Evolutionary conservation across 2,888 invertebrate species (phyloP), one percentile per base, ranked within the genome.

Genomic region (Chrysodeixis includens): DNA sequence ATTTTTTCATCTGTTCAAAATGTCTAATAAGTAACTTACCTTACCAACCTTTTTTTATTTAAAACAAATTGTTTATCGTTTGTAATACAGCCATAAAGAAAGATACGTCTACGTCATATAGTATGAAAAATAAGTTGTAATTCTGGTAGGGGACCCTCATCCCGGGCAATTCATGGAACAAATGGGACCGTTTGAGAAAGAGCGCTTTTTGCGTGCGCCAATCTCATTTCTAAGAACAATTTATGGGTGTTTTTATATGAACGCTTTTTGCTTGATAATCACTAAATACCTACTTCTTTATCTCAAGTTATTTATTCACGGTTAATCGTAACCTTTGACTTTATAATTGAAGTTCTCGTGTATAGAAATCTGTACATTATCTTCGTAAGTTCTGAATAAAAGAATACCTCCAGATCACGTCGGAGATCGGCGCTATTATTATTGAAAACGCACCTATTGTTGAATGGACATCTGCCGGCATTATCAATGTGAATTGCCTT

Each of bases 71-170:
- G 46, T 16, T 9, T 46, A 18, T 46, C 46, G n/a, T 46, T 18
- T 46, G 46, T 46, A 46, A 49, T 49, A 49, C 18, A 49, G 10
- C 46, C 46, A 18, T 46, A 10, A 18, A 44, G 40, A 18, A 49
- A 16, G 44, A 22, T 26, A 73, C 67, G 77, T 81, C n/a, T 86
- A 83, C 83, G 84, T 88, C 86, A 85, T 76, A 73, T 82, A 76
- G 82, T 54, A 68, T 68, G 74, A 86, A 86, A 89, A 90, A 88
- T 90, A 90, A 89, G 86, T 87, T 86, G 86, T 90, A 88, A 87
- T 85, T 82, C 84, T 83, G 79, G 84, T 78, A 83, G 84, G 83
- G 85, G 86, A 87, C 87, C 87, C 88, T 87, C 86, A 82, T 87
- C 82, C 78, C 84, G 72, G 76, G 79, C 78, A 79, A 84, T 86